Evolutionary conservation across 1,140 invertebrate species (phyloP).

Genomic region (Zaprionus inermis): DNA sequence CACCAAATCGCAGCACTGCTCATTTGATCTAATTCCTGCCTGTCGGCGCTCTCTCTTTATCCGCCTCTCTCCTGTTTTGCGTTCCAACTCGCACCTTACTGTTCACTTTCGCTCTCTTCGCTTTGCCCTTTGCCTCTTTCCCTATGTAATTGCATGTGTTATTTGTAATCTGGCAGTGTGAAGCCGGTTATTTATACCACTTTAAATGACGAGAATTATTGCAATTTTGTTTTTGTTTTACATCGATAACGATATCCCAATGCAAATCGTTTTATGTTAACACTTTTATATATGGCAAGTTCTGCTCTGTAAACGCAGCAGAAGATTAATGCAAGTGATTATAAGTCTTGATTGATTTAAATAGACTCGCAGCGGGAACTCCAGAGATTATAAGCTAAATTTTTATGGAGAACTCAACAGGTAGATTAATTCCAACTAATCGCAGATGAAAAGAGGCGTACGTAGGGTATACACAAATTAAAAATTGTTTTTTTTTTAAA

Average conservation of each 20-base stretch:
- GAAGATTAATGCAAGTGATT: constrained; percentile 29
- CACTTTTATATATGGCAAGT: constrained; percentile 24
- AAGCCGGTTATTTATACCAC: constrained; percentile 34
- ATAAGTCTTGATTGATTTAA: constrained; percentile 26
- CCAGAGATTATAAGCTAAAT: constrained; percentile 14
- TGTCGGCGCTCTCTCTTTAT: not conserved
- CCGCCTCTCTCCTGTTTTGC: not conserved
- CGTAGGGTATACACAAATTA: not conserved
- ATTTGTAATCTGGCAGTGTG: constrained; percentile 21
- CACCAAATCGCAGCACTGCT: not conserved
- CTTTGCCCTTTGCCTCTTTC: not conserved
- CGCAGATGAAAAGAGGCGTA: not conserved
- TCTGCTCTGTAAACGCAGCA: not conserved
- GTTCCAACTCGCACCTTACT: not conserved
- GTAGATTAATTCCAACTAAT: not conserved
- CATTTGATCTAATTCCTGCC: too few species aligned
- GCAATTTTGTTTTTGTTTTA: constrained; percentile 3
- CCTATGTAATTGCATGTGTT: not conserved
- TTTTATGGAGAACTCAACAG: not conserved
- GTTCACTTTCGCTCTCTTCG: constrained; percentile 4
- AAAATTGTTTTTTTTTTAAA: not conserved
- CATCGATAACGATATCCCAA: constrained; percentile 34
- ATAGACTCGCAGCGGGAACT: constrained; percentile 11
- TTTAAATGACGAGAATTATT: constrained; percentile 14
- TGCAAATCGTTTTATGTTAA: constrained; percentile 57